These are phyloP conservation scores for Lepus townsendii DNA, from an alignment of 2,797 vertebrate species.

Conservation along the genomic window DNA sequence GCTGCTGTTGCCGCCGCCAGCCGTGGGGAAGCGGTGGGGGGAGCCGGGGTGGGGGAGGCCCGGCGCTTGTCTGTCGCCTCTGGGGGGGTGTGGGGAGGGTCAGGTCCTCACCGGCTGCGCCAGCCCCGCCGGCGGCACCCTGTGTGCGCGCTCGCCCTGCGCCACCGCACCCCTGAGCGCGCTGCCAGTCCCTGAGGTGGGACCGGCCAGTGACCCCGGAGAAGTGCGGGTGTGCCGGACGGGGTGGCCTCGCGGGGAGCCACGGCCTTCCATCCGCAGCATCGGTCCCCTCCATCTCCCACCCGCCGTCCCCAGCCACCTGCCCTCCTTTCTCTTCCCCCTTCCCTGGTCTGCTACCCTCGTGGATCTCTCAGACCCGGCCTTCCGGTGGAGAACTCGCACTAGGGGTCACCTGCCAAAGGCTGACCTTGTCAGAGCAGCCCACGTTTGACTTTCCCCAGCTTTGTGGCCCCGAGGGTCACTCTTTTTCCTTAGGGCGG, in stretches of 20 bases:
- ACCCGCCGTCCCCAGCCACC: neutral
- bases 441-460: neutral
- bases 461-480: neutral
- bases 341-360: neutral
- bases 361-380: neutral
- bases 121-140: neutral
- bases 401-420: neutral
- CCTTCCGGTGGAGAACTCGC: neutral
- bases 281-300: neutral
- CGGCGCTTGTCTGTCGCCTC: neutral
- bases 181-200: neutral
- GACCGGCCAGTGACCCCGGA: slow-evolving; percentile 8
- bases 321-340: too few relatives aligned
- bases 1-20: neutral
- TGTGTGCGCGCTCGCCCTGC: rapidly evolving
- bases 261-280: neutral
- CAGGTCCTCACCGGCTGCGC: too few relatives aligned
- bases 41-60: neutral
- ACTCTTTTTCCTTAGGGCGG: neutral
- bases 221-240: neutral
- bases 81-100: neutral
- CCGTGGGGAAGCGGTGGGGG: neutral
- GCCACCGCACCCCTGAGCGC: neutral
- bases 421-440: neutral
- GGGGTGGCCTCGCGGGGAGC: neutral